These are phyloP conservation scores for Ochropleura leucogaster DNA, from an alignment of 2,888 invertebrate genomes.

Conservation along the genomic window DNA sequence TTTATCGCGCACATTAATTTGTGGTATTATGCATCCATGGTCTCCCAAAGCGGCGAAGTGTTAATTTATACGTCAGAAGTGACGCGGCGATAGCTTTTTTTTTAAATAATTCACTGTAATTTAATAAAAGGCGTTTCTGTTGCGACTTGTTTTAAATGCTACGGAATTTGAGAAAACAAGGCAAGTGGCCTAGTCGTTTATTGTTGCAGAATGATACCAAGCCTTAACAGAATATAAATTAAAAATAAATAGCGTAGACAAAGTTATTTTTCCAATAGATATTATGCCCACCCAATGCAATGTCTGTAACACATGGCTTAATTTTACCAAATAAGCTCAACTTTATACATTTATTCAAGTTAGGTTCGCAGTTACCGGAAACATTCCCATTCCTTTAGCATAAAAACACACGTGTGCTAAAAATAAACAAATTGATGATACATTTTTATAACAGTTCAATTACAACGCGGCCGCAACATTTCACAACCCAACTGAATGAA, in stretches of 20 bases:
- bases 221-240: conserved; percentile 11
- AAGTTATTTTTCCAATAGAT: conserved; percentile 16
- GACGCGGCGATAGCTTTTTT: conserved; percentile 35
- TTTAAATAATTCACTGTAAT: conserved; percentile 44
- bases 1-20: conserved; percentile 67
- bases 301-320: conserved; percentile 15
- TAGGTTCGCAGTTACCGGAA: conserved; percentile 38
- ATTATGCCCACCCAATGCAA: conserved; percentile 19
- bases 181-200: conserved; percentile 20
- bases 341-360: conserved; percentile 12
- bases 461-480: conserved; percentile 59
- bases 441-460: conserved; percentile 64
- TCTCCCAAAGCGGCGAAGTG: conserved; percentile 56
- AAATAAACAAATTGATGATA: conserved; percentile 62
- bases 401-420: conserved; percentile 48
- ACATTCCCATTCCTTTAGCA: conserved; percentile 45
- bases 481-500: conserved; percentile 69
- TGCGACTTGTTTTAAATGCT: conserved; percentile 42
- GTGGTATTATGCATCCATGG: conserved; percentile 61
- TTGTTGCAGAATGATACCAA: conserved; percentile 7
- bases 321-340: conserved; percentile 5
- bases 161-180: conserved; percentile 27
- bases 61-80: conserved; percentile 57
- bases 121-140: conserved; percentile 35
- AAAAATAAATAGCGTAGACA: neutral